Evolutionary conservation across 2,113 vertebrate species (phyloP).

Genomic region (Benitochromis conjunctus): DNA sequence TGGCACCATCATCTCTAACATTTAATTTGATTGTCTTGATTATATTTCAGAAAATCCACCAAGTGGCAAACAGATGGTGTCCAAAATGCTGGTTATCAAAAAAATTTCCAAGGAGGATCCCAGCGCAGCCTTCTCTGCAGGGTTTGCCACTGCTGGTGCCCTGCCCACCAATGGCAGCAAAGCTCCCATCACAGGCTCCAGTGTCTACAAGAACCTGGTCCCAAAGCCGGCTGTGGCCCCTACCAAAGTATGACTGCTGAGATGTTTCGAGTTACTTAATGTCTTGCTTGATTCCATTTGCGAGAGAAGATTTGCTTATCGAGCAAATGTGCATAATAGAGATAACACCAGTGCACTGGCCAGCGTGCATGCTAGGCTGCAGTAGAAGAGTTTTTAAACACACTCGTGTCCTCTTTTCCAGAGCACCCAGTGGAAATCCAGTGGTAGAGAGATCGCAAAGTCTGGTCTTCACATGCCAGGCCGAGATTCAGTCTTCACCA

Average conservation of each 20-base stretch:
- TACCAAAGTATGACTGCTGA: constrained; percentile 80
- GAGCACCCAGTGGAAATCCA: constrained; percentile 93
- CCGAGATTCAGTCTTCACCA: constrained; percentile 95
- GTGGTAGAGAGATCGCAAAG: constrained; percentile 87
- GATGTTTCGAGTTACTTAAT: neutral
- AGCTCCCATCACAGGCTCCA: constrained; percentile 86
- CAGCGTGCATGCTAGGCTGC: neutral
- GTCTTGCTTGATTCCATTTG: neutral
- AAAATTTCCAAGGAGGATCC: constrained; percentile 98
- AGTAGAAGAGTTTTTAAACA: neutral
- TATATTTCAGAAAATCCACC: constrained; percentile 89
- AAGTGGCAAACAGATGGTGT: constrained; percentile 93
- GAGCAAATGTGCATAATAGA: neutral
- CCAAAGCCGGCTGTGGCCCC: constrained; percentile 93
- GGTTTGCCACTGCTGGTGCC: constrained; percentile 87
- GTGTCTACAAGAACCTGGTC: constrained; percentile 98
- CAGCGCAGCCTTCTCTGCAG: constrained; percentile 91
- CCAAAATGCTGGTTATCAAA: constrained; percentile 99
- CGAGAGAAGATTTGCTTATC: neutral
- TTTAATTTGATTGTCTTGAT: neutral
- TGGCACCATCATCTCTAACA: neutral
- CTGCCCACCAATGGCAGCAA: constrained; percentile 91
- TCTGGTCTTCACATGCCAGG: constrained; percentile 87
- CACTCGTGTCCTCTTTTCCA: constrained; percentile 35
- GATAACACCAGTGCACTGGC: neutral